These are phyloP conservation scores for Trichogramma pretiosum DNA, from an alignment of 1,140 invertebrate species.

Conservation along the genomic window DNA sequence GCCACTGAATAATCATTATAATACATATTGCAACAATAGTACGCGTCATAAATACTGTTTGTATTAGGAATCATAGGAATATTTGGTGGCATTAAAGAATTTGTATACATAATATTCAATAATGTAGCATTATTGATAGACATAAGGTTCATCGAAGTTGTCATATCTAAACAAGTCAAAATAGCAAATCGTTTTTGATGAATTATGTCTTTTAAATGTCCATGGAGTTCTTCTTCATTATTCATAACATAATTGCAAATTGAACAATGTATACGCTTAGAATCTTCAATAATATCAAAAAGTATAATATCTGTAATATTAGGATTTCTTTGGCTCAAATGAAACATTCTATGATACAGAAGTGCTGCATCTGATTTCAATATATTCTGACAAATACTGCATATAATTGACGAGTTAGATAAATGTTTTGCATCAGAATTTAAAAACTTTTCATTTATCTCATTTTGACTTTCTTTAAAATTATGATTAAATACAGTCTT, in stretches of 20 bases:
- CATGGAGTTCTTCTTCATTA: slow-evolving; percentile 2
- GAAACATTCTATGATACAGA: slow-evolving; percentile 14
- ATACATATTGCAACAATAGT: slow-evolving; percentile 4
- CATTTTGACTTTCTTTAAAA: background rate
- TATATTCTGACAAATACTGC: slow-evolving; percentile 4
- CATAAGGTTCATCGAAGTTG: too few relatives aligned
- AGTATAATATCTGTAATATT: slow-evolving; percentile 7
- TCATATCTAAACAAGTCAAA: background rate
- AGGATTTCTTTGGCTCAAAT: slow-evolving; percentile 8
- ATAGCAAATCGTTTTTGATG: slow-evolving; percentile 8
- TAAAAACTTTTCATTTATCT: background rate
- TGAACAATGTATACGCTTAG: slow-evolving; percentile 9
- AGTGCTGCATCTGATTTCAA: slow-evolving; percentile 6
- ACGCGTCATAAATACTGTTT: slow-evolving; percentile 10
- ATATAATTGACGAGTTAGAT: background rate
- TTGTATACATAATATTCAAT: slow-evolving; percentile 4
- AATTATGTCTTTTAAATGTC: slow-evolving; percentile 5
- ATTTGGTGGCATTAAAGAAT: background rate
- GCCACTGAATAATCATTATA: background rate
- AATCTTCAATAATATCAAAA: slow-evolving; percentile 8
- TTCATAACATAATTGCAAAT: slow-evolving; percentile 5
- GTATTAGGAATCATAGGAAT: background rate
- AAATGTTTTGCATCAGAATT: background rate
- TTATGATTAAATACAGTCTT: background rate
- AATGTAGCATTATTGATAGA: too few relatives aligned